These are phyloP conservation scores for Tiaroga cobitis DNA, from an alignment of 2,797 vertebrate species.

Conservation along the genomic window DNA sequence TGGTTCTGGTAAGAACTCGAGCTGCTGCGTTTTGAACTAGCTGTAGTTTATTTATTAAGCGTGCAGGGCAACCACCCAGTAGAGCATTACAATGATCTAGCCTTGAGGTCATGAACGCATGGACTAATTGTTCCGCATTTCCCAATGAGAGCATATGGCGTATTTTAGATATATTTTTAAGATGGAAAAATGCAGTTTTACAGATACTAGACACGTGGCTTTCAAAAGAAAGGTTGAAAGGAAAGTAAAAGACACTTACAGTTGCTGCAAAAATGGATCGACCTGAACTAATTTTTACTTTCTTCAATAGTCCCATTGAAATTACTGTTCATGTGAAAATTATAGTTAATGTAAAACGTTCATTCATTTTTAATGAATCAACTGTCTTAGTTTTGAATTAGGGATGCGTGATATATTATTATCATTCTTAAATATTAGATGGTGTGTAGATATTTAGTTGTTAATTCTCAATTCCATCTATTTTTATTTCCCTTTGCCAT, in stretches of 20 bases:
- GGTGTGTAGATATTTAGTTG: not conserved
- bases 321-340: not conserved
- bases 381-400: not conserved
- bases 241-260: not conserved
- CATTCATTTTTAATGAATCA: not conserved
- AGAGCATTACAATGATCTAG: no score
- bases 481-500: not conserved
- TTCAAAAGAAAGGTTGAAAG: no score
- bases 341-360: not conserved
- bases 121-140: no score
- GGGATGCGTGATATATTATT: not conserved
- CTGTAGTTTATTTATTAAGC: no score
- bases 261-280: conserved; percentile 1
- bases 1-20: no score
- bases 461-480: not conserved
- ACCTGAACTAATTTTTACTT: not conserved
- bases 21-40: no score
- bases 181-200: no score
- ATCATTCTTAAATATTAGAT: not conserved
- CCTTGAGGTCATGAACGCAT: no score
- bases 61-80: no score
- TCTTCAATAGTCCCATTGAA: not conserved
- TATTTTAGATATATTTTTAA: no score
- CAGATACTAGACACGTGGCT: no score
- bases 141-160: no score